Percentiles rank a stretch among this genome's conserved stretches.
Conservation (phyloP, 1,140 invertebrate species). For the Anadara kagoshimensis region DNA sequence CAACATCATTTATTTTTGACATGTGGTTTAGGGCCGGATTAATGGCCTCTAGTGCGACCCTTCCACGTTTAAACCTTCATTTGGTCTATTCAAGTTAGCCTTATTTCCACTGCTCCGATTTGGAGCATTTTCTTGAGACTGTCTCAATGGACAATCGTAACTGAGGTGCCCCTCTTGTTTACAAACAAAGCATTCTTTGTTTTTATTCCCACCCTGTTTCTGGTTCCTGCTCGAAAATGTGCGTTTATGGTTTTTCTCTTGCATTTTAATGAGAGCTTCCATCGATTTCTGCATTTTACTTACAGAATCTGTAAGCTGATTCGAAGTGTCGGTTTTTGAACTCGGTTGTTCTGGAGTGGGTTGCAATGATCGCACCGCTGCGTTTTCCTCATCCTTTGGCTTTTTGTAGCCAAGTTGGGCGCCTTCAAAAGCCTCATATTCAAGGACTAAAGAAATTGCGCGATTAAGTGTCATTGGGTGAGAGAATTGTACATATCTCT, state of each 20-base stretch:
- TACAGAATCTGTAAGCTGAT: not conserved
- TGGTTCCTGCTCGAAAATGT: not conserved
- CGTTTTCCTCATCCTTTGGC: constrained; percentile 1
- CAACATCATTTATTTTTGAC: no score
- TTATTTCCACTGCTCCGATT: not conserved
- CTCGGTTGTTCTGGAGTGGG: not conserved
- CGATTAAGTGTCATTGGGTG: constrained; percentile 27
- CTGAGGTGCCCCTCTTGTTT: not conserved
- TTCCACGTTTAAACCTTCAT: not conserved
- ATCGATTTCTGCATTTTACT: not conserved
- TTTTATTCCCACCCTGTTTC: not conserved
- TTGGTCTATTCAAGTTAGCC: not conserved
- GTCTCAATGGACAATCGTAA: not conserved
- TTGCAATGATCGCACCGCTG: not conserved
- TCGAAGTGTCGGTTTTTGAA: not conserved
- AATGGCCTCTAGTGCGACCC: constrained; percentile 6
- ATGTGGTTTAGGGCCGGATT: constrained; percentile 2
- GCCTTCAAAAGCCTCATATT: constrained; percentile 36
- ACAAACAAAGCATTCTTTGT: constrained; percentile 9
- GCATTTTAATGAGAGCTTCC: not conserved
- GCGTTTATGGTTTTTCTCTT: not conserved
- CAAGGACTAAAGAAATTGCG: constrained; percentile 29
- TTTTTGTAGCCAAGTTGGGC: constrained; percentile 6
- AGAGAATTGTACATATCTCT: constrained; percentile 32
- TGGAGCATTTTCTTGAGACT: not conserved